Base-by-base conservation (phyloP, 2,797 vertebrate species). In the Nyctalus aviator region DNA sequence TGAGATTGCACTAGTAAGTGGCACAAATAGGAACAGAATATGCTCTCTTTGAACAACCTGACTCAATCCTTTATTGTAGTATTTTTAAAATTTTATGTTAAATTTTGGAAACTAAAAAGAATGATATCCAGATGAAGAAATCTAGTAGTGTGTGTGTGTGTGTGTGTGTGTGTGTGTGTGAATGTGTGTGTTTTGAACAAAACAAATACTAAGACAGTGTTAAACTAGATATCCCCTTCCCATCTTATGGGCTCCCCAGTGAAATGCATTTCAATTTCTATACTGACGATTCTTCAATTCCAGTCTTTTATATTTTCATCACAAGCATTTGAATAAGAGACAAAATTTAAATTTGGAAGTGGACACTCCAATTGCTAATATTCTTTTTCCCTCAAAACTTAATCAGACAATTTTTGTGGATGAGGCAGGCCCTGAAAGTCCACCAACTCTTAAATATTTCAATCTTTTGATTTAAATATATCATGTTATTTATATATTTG, bases 51-150 rank as follows among this genome's bases (percentile, higher is more conserved):
- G 21, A 27, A 82, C 15, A 44, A 37, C 4, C 7, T 82, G 32
- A 46, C 18, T 25, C 37, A 41, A 5, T 50, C 71, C n/a, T 66
- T 92, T 79, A 59, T 30, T 9, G 1, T 15, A 21, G 23, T 55
- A 25, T 20, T 64, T 76, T 92, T 23, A 53, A 4, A 95, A 12
- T 66, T 69, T 90, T 32, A 77, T 82, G 55, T 25, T 66, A 81
- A 88, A 88, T 81, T 25, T 87, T 55, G 25, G n/a, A 86, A 96
- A 82, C 21, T 37, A 46, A 44, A 66, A 13, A 68, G 12, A 82
- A 94, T 86, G 15, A 21, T 32, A 32, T 55, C 20, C 71, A 84
- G 12, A 55, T n/a, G 3, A 88, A 69, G 23, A 94, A 71, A 64
- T 59, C 59, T 75, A 37, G 23, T 4, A 13, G 1, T 44, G 10